Percentiles rank a stretch among this genome's conserved stretches.
These are phyloP conservation scores for Drosophila micromelanica DNA, from an alignment of 1,140 invertebrate species.

Conservation along the genomic window DNA sequence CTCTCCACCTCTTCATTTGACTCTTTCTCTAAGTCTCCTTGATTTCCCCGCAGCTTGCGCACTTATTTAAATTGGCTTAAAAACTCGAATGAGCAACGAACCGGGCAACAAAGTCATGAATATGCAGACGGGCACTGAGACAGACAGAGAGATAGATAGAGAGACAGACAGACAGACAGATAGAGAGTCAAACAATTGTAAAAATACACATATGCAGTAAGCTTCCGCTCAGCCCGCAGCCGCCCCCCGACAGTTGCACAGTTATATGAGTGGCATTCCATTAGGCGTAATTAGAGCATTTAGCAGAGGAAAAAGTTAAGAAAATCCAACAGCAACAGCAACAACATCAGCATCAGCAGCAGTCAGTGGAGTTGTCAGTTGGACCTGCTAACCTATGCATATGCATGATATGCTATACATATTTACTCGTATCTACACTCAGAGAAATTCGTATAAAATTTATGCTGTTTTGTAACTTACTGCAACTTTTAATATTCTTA, in stretches of 20 bases:
- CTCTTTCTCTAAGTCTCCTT: not conserved
- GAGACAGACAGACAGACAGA: not conserved
- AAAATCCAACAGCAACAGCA: slow-evolving; percentile 54
- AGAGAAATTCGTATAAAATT: too few species aligned
- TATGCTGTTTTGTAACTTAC: too few species aligned
- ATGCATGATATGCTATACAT: slow-evolving; percentile 1
- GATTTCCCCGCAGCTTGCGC: slow-evolving; percentile 13
- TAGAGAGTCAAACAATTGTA: slow-evolving; percentile 60
- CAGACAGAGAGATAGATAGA: slow-evolving; percentile 12
- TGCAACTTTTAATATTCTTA: too few species aligned
- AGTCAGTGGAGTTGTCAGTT: slow-evolving; percentile 47
- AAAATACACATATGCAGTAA: slow-evolving; percentile 32
- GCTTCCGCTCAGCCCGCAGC: slow-evolving; percentile 1
- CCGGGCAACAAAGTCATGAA: slow-evolving; percentile 67
- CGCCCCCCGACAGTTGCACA: not conserved
- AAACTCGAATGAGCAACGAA: slow-evolving; percentile 69
- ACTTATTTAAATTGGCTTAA: slow-evolving; percentile 77
- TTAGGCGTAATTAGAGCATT: slow-evolving; percentile 82
- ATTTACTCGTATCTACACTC: not conserved
- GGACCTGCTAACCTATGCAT: slow-evolving; percentile 18
- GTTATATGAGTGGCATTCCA: slow-evolving; percentile 62
- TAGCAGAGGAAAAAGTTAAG: slow-evolving; percentile 75
- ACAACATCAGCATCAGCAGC: slow-evolving; percentile 1
- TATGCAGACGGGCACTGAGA: slow-evolving; percentile 54
- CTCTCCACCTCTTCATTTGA: not conserved